Evolutionary conservation across 2,888 invertebrate species (phyloP).

Genomic region (Acanthosoma haemorrhoidale): DNA sequence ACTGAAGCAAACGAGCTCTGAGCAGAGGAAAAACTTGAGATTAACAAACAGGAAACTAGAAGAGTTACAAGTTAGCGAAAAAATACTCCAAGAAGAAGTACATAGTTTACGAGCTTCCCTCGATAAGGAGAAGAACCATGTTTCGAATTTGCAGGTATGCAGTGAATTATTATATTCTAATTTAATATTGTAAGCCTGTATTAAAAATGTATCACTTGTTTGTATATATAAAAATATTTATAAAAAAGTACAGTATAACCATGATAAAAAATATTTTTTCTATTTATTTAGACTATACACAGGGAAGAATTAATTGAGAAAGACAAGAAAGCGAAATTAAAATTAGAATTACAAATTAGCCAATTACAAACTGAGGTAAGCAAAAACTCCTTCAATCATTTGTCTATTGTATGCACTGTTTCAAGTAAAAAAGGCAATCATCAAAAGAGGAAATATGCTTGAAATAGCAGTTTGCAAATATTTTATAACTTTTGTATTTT

Average conservation of each 20-base stretch:
- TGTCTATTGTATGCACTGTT: too few relatives aligned
- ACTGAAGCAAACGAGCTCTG: constrained; percentile 46
- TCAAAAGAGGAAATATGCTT: too few relatives aligned
- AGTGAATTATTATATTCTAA: background rate
- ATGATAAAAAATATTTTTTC: background rate
- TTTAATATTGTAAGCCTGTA: background rate
- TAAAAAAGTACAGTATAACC: too few relatives aligned
- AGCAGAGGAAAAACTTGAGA: constrained; percentile 46
- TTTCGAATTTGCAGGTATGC: background rate
- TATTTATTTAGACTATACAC: constrained; percentile 40
- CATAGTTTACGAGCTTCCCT: constrained; percentile 50
- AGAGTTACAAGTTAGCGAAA: constrained; percentile 45
- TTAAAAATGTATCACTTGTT: too few relatives aligned
- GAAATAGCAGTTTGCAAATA: too few relatives aligned
- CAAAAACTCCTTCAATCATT: background rate
- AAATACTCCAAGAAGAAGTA: constrained; percentile 46
- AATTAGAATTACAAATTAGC: constrained; percentile 49
- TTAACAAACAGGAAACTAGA: constrained; percentile 46
- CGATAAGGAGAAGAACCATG: constrained; percentile 48
- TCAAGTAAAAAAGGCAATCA: too few relatives aligned
- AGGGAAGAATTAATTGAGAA: constrained; percentile 48
- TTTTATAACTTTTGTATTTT: too few relatives aligned
- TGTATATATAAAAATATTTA: too few relatives aligned
- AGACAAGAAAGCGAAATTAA: constrained; percentile 45
- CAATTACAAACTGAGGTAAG: constrained; percentile 44